Percentiles rank a stretch among this genome's conserved stretches.
Evolutionary conservation across 1,140 invertebrate genomes (phyloP).

Genomic region (Steinernema feltiae): DNA sequence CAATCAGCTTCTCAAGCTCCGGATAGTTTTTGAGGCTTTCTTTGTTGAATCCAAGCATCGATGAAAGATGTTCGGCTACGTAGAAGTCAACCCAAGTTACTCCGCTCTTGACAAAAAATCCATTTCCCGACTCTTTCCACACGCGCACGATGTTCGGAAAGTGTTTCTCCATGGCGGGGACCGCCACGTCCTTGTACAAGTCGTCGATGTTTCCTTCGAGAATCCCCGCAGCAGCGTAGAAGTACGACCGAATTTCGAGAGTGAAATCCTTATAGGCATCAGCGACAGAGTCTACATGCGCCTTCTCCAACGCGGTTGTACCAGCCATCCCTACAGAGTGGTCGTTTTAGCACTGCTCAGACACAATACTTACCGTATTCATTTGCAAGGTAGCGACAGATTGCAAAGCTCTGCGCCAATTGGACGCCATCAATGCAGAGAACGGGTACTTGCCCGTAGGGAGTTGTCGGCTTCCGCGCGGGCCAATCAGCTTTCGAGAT

Average conservation of each 20-base stretch:
- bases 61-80: neutral
- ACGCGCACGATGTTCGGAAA: constrained; percentile 25
- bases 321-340: neutral
- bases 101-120: constrained; percentile 31
- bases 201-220: constrained; percentile 16
- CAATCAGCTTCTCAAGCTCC: constrained; percentile 16
- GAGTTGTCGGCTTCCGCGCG: neutral
- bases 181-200: constrained; percentile 25
- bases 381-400: constrained; percentile 35
- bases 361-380: constrained; percentile 28
- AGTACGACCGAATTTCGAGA: neutral
- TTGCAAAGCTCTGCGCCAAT: constrained; percentile 34
- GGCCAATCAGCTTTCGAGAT: constrained; percentile 22
- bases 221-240: neutral
- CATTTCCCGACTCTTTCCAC: constrained; percentile 27
- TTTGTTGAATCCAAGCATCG: neutral
- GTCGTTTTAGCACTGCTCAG: neutral
- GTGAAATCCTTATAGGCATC: neutral
- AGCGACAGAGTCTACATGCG: neutral
- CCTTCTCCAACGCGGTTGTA: neutral
- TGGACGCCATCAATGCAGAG: constrained; percentile 39
- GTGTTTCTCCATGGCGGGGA: constrained; percentile 21
- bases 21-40: constrained; percentile 24
- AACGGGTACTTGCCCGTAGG: constrained; percentile 38
- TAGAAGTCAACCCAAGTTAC: constrained; percentile 27